Percentiles rank a stretch among this genome's conserved stretches.
Conservation (phyloP, 2,113 vertebrate genomes). For the Zosterops lateralis region DNA sequence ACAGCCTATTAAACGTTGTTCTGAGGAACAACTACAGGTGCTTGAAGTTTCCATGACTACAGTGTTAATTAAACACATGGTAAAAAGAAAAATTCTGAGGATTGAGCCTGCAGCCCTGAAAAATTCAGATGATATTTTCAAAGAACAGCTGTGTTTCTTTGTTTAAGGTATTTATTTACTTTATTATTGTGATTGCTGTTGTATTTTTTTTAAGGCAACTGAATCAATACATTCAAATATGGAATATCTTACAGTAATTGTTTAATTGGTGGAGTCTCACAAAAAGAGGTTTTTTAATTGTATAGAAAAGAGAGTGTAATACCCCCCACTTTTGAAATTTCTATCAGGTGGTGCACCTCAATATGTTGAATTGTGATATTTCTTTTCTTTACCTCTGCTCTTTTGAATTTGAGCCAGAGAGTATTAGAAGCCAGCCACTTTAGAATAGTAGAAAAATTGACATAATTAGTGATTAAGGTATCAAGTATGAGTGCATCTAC, state of each 20-base stretch:
- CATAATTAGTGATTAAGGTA: not conserved
- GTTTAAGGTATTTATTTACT: not conserved
- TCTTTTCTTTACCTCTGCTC: not conserved
- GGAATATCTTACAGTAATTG: not conserved
- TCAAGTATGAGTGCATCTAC: not conserved
- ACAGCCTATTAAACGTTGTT: conserved; percentile 20
- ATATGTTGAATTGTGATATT: not conserved
- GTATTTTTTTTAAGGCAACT: not conserved
- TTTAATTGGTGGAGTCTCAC: not conserved
- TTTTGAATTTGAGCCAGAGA: not conserved
- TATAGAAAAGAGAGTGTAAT: not conserved
- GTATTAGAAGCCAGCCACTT: not conserved
- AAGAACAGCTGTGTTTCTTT: not conserved
- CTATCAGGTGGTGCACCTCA: not conserved
- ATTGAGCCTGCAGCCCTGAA: not conserved
- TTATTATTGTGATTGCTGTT: not conserved
- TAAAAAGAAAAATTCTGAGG: conserved; percentile 28
- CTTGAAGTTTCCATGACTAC: conserved; percentile 44
- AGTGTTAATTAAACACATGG: conserved; percentile 45
- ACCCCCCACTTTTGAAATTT: not conserved
- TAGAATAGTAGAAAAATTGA: not conserved
- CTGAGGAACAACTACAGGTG: conserved; percentile 21
- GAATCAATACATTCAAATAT: not conserved
- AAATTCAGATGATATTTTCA: not conserved
- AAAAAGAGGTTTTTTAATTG: not conserved